Percentiles rank a stretch among this genome's conserved stretches.
phyloP scores from a whole-genome alignment of 2,113 vertebrate species.

The Trichechus manatus region DNA sequence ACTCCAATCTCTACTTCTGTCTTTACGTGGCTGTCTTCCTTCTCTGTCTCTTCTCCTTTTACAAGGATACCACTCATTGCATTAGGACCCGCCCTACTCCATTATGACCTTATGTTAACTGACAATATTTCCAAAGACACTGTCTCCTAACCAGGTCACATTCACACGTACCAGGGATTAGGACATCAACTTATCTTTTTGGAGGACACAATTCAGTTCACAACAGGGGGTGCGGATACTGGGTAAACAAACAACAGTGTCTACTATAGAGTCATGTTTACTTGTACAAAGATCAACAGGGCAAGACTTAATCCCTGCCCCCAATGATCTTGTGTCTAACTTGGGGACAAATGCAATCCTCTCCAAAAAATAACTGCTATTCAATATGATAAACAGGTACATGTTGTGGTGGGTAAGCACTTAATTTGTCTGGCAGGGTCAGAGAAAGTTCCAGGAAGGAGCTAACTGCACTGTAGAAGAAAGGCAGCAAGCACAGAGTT shows the following conservation, averaged over 20 bases:
- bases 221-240: not conserved
- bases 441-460: slow-evolving; percentile 6
- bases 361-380: not conserved
- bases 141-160: not conserved
- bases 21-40: not conserved
- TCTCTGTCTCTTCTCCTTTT: not conserved
- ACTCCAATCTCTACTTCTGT: not conserved
- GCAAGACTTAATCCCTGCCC: not conserved
- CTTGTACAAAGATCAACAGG: not conserved
- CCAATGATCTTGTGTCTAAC: not conserved
- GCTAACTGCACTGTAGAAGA: not conserved
- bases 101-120: not conserved
- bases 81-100: not conserved
- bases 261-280: not conserved
- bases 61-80: not conserved
- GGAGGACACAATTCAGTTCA: not conserved
- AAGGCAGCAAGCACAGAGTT: not conserved
- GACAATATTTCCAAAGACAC: not conserved
- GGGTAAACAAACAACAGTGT: not conserved
- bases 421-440: not conserved
- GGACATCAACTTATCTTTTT: not conserved
- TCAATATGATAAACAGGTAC: not conserved
- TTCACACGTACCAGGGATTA: not conserved
- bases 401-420: not conserved
- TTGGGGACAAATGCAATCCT: not conserved